Conservation (phyloP, 2,888 invertebrate genomes). For the Scaptomyza tumidula region DNA sequence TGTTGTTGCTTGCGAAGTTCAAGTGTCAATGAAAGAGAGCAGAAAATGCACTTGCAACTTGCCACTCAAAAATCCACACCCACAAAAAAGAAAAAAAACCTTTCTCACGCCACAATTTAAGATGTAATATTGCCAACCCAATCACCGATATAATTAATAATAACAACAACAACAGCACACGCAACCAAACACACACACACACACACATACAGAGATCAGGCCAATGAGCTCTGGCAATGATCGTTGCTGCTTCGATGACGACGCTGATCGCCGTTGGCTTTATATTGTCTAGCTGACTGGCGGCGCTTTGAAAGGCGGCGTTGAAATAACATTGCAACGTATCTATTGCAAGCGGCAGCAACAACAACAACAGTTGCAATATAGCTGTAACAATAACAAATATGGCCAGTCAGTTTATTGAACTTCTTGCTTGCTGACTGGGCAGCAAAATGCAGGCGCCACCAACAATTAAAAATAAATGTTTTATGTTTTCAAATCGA, state of each 20-base stretch:
- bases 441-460: slow-evolving; percentile 52
- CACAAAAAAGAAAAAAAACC: slow-evolving; percentile 34
- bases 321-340: slow-evolving; percentile 66
- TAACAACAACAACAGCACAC: slow-evolving; percentile 29
- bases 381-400: slow-evolving; percentile 45
- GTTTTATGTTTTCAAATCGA: slow-evolving; percentile 52
- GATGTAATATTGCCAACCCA: slow-evolving; percentile 66
- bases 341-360: slow-evolving; percentile 64
- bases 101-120: slow-evolving; percentile 73
- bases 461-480: slow-evolving; percentile 74
- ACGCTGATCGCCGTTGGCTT: slow-evolving; percentile 41
- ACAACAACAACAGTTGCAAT: slow-evolving; percentile 42
- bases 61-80: slow-evolving; percentile 15
- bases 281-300: slow-evolving; percentile 61
- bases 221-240: slow-evolving; percentile 75
- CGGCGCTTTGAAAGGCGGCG: slow-evolving; percentile 71
- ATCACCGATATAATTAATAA: slow-evolving; percentile 78
- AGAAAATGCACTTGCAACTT: slow-evolving; percentile 2
- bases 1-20: slow-evolving; percentile 23
- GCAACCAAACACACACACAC: slow-evolving; percentile 6
- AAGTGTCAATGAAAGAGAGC: slow-evolving; percentile 41
- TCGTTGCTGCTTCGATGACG: slow-evolving; percentile 50
- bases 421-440: slow-evolving; percentile 48
- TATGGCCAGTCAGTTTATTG: slow-evolving; percentile 57
- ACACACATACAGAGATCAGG: slow-evolving; percentile 32